These are phyloP conservation scores for Bellardia bayeri DNA, from an alignment of 2,888 invertebrate genomes.

Conservation along the genomic window DNA sequence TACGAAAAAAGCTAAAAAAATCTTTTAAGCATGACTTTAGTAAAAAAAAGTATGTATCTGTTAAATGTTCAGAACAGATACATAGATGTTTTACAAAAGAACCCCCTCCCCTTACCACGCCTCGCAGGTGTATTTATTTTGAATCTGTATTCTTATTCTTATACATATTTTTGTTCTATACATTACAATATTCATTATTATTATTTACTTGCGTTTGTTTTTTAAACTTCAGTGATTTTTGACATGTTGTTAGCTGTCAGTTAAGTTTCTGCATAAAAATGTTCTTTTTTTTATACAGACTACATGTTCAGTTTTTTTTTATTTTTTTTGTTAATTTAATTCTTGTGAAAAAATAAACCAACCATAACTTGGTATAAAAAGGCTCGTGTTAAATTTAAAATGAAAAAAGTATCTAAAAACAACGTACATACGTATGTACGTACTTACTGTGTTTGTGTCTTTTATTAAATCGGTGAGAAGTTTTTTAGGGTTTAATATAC, in stretches of 20 bases:
- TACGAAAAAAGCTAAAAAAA: background rate
- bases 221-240: constrained; percentile 74
- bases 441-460: background rate
- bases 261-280: constrained; percentile 70
- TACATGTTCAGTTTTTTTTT: constrained; percentile 52
- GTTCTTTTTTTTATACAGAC: constrained; percentile 52
- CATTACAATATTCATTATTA: constrained; percentile 56
- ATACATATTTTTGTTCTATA: constrained; percentile 12
- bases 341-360: constrained; percentile 68
- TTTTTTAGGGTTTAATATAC: background rate
- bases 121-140: background rate
- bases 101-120: background rate
- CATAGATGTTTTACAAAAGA: background rate
- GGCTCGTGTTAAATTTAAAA: constrained; percentile 57
- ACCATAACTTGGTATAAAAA: constrained; percentile 51
- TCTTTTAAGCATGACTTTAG: constrained; percentile 55
- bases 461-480: background rate
- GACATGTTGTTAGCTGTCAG: constrained; percentile 74
- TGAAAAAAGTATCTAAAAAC: constrained; percentile 13
- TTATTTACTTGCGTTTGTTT: constrained; percentile 65
- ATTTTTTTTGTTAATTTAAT: constrained; percentile 51
- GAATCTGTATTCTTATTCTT: background rate
- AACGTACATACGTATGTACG: background rate
- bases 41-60: background rate
- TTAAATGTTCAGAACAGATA: constrained; percentile 1